These are phyloP conservation scores for Etia nguti DNA, from an alignment of 2,113 vertebrate species.

Conservation along the genomic window DNA sequence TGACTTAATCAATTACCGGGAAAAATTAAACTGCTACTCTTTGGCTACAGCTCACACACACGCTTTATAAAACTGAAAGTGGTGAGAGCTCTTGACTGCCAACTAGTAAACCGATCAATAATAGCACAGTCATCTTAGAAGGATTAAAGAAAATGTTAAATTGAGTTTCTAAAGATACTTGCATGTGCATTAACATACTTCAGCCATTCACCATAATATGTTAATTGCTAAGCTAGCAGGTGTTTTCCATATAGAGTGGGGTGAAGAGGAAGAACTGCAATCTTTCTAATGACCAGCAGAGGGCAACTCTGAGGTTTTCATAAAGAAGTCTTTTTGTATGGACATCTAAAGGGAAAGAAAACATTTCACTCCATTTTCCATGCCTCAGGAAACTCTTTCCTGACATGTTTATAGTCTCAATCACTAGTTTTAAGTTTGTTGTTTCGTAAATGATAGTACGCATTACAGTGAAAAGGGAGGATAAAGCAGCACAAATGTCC, in stretches of 20 bases:
- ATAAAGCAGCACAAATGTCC: neutral
- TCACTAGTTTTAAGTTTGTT: neutral
- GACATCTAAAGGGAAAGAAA: neutral
- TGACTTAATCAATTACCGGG: no score
- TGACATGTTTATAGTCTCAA: neutral
- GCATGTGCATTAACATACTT: no score
- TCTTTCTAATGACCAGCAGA: neutral
- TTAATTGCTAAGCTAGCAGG: no score
- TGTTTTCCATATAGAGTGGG: neutral
- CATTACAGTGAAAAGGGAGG: neutral
- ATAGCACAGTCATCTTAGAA: no score
- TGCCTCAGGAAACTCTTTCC: neutral
- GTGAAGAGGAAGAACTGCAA: neutral
- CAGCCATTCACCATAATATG: no score
- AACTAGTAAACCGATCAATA: no score
- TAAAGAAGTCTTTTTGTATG: neutral
- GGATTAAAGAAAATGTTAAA: no score
- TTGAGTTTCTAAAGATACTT: no score
- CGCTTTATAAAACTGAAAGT: no score
- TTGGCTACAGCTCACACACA: no score
- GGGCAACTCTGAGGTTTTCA: neutral
- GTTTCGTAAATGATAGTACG: accelerated
- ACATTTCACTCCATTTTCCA: neutral
- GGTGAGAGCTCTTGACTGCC: no score
- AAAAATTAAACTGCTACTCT: no score